These are phyloP conservation scores for Phenganax marumi DNA, from an alignment of 92 coral and sea anemone species.

Conservation along the genomic window DNA sequence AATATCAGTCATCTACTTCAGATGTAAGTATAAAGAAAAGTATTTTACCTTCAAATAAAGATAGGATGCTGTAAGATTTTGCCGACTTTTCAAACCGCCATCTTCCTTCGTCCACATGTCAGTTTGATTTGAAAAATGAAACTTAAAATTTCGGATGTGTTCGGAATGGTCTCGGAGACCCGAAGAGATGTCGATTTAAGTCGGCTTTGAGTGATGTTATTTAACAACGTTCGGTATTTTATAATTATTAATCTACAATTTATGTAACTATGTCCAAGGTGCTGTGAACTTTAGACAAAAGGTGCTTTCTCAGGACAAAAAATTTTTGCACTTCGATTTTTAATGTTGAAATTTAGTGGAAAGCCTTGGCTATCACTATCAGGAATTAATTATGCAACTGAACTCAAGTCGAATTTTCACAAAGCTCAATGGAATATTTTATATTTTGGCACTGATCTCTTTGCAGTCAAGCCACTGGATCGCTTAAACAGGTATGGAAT, in stretches of 20 bases:
- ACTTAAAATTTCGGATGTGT: too few relatives aligned
- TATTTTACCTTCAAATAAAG: too few relatives aligned
- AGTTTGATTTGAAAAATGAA: too few relatives aligned
- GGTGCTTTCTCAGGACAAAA: not conserved
- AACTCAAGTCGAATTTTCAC: slow-evolving; percentile 8
- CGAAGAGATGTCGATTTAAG: too few relatives aligned
- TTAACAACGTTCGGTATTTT: not conserved
- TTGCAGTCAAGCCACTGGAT: slow-evolving; percentile 73
- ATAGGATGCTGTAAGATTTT: too few relatives aligned
- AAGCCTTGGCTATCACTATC: not conserved
- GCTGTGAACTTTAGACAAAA: not conserved
- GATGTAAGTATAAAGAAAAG: too few relatives aligned
- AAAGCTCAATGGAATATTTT: slow-evolving; percentile 73
- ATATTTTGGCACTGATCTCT: slow-evolving; percentile 89
- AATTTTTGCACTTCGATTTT: not conserved
- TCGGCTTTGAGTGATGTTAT: not conserved
- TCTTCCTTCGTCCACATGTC: too few relatives aligned
- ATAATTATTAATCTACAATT: not conserved
- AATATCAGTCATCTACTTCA: too few relatives aligned
- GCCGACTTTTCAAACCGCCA: too few relatives aligned
- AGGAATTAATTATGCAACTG: not conserved
- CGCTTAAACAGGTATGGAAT: slow-evolving; percentile 15
- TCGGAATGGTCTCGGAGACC: too few relatives aligned
- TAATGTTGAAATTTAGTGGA: not conserved
- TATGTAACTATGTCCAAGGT: not conserved